A percentile compares a stretch with the other conserved stretches of the same genome.
Evolutionary conservation across 2,113 vertebrate genomes (phyloP).

Genomic region (Lophotis ruficrista): DNA sequence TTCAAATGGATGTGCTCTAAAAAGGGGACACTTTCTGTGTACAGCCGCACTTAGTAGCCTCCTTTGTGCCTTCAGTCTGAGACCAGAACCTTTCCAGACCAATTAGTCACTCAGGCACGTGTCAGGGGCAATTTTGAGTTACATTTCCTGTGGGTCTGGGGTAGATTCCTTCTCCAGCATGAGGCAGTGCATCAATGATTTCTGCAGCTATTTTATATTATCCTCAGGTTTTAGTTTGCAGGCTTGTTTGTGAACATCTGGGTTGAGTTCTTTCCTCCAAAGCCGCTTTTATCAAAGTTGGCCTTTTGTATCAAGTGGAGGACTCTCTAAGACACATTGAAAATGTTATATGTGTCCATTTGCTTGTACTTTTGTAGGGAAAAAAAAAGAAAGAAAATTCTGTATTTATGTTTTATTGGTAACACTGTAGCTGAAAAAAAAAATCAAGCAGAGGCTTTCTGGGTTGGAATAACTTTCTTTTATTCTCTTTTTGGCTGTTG

Average conservation of each 20-base stretch:
- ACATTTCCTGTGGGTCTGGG: neutral
- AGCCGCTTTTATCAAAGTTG: neutral
- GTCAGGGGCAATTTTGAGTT: neutral
- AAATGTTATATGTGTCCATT: neutral
- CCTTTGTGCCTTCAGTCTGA: neutral
- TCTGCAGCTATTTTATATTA: neutral
- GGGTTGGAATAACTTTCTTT: neutral
- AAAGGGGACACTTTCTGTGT: neutral
- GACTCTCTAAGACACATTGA: neutral
- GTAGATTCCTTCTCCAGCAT: neutral
- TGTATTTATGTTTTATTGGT: neutral
- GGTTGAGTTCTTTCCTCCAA: neutral
- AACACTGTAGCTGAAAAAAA: neutral
- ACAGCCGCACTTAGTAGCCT: neutral
- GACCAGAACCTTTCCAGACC: neutral
- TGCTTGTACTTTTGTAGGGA: neutral
- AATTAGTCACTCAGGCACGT: neutral
- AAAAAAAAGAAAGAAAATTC: neutral
- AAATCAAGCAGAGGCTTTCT: neutral
- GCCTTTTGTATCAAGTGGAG: neutral
- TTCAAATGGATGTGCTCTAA: neutral
- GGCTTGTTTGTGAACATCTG: neutral
- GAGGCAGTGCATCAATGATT: neutral
- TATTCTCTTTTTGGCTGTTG: neutral
- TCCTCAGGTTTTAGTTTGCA: neutral